Evolutionary conservation across 2,797 vertebrate species (phyloP).

Genomic region (Sebastes matsubarae): DNA sequence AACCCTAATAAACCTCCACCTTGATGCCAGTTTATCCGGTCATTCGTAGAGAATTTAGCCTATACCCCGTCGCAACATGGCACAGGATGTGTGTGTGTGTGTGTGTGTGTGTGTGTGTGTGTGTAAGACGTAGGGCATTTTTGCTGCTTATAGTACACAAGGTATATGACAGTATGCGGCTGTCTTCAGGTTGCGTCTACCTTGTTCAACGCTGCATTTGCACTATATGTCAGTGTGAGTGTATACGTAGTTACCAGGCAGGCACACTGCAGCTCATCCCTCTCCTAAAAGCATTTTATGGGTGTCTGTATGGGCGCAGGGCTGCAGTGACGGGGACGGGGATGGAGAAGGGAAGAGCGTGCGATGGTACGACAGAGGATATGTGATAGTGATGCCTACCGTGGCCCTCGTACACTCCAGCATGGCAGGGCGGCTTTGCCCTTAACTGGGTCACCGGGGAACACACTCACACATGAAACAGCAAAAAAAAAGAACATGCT

Average conservation of each 20-base stretch:
- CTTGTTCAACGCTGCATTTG: conserved; percentile 44
- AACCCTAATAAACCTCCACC: conserved; percentile 33
- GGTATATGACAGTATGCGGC: conserved; percentile 18
- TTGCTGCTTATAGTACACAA: conserved; percentile 23
- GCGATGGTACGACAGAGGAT: conserved; percentile 19
- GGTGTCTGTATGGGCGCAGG: conserved; percentile 71
- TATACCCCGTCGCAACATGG: conserved; percentile 49
- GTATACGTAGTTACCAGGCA: conserved; percentile 45
- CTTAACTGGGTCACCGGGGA: conserved; percentile 81
- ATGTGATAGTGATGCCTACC: conserved; percentile 33
- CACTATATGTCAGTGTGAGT: conserved; percentile 44
- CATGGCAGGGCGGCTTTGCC: conserved; percentile 63
- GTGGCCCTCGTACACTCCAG: conserved; percentile 42
- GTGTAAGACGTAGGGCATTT: conserved; percentile 4
- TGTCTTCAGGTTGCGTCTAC: conserved; percentile 50
- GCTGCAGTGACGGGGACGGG: conserved; percentile 68
- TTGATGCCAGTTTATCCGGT: conserved; percentile 32
- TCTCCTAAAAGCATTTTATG: conserved; percentile 75
- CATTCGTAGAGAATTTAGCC: conserved; percentile 29
- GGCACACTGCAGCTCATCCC: conserved; percentile 71
- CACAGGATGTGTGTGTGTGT: conserved; percentile 38
- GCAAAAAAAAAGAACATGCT: conserved; percentile 57
- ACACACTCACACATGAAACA: conserved; percentile 70
- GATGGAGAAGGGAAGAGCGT: conserved; percentile 45
- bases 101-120: conserved; percentile 18